These are phyloP conservation scores for Smithornis capensis DNA, from an alignment of 2,113 vertebrate species.

Conservation along the genomic window DNA sequence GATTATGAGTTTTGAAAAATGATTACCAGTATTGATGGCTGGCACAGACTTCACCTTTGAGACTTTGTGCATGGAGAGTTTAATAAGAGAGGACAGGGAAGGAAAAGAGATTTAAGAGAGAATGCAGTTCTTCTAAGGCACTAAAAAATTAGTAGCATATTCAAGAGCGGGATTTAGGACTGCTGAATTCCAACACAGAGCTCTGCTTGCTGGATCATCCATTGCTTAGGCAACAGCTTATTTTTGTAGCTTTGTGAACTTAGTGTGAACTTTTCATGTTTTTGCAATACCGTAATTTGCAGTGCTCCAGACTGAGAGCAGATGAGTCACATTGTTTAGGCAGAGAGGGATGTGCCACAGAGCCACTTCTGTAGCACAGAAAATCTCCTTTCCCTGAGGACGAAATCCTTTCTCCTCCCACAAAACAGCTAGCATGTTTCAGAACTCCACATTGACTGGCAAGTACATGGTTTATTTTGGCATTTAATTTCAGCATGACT, in stretches of 20 bases:
- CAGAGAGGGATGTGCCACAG: constrained; percentile 46
- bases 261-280: constrained; percentile 56
- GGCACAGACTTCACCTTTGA: neutral
- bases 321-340: constrained; percentile 64
- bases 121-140: neutral
- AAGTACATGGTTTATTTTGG: constrained; percentile 51
- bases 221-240: constrained; percentile 3
- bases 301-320: constrained; percentile 59
- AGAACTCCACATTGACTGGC: constrained; percentile 20
- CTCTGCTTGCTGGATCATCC: neutral
- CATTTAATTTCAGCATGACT: constrained; percentile 53
- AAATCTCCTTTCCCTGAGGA: constrained; percentile 51
- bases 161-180: neutral
- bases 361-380: constrained; percentile 36
- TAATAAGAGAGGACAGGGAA: neutral
- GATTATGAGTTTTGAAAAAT: neutral
- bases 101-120: neutral
- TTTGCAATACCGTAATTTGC: constrained; percentile 59
- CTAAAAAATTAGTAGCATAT: neutral
- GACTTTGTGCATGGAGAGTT: accelerated
- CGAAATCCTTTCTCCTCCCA: constrained; percentile 39
- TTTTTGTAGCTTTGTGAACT: constrained; percentile 64
- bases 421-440: constrained; percentile 34
- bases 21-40: neutral
- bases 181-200: neutral